Conservation (phyloP, 2,888 invertebrate genomes). For the Tanypteryx hageni region DNA sequence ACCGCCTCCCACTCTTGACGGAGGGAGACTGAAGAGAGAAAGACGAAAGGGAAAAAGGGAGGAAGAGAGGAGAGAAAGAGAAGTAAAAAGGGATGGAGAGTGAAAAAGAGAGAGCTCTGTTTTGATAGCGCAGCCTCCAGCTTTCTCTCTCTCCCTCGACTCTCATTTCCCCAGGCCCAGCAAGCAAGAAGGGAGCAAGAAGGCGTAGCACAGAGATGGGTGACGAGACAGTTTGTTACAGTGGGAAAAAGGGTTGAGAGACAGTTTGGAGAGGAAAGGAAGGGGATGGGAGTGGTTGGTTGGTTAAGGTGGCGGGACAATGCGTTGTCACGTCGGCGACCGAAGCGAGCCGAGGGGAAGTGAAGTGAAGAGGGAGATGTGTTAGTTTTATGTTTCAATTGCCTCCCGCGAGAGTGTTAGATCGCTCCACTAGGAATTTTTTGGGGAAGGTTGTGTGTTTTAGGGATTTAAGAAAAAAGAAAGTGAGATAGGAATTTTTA, state of each 20-base stretch:
- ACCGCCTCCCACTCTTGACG: slow-evolving; percentile 55
- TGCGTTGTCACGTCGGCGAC: slow-evolving; percentile 53
- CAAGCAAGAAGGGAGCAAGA: not conserved
- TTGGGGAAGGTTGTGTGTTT: slow-evolving; percentile 38
- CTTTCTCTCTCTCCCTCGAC: not conserved
- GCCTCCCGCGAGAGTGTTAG: not conserved
- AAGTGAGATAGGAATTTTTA: not conserved
- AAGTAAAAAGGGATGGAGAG: not conserved
- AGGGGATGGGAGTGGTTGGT: not conserved
- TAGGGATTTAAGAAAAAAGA: not conserved
- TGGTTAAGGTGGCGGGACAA: slow-evolving; percentile 47
- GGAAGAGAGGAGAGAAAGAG: slow-evolving; percentile 33
- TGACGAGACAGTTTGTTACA: slow-evolving; percentile 61
- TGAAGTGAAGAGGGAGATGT: not conserved
- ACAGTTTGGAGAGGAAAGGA: slow-evolving; percentile 42
- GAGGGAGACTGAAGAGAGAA: slow-evolving; percentile 21
- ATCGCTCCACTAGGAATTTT: slow-evolving; percentile 13
- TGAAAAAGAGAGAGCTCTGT: slow-evolving; percentile 34
- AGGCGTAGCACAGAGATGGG: slow-evolving; percentile 53
- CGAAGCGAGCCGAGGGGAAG: not conserved
- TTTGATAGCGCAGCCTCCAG: slow-evolving; percentile 50
- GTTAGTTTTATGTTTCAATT: slow-evolving; percentile 48
- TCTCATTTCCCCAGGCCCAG: slow-evolving; percentile 31
- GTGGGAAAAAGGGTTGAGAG: slow-evolving; percentile 46
- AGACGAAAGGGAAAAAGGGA: not conserved